A percentile compares a stretch with the other conserved stretches of the same genome.
Conservation (phyloP, 2,113 vertebrate genomes). For the Ramphastos sulfuratus region DNA sequence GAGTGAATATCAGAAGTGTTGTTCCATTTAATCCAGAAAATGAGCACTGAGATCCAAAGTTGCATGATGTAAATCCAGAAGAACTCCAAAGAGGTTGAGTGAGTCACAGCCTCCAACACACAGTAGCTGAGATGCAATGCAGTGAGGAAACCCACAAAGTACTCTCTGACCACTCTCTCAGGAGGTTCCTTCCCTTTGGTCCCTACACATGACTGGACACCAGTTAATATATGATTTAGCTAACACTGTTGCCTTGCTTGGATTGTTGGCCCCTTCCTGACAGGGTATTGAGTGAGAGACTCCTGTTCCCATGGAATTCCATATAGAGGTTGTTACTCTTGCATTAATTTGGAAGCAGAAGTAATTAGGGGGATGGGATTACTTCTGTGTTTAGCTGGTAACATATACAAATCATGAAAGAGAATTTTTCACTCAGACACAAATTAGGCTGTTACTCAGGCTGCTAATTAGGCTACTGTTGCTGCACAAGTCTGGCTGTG, state of each 20-base stretch:
- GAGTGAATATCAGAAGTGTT: background rate
- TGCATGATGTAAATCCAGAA: slow-evolving; percentile 13
- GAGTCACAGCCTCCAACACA: background rate
- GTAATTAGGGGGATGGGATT: slow-evolving; percentile 1
- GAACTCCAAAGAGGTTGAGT: background rate
- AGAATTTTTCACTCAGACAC: background rate
- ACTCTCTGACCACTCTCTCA: background rate
- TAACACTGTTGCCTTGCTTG: background rate
- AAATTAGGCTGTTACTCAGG: slow-evolving; percentile 19
- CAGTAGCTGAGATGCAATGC: background rate
- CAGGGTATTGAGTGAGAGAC: background rate
- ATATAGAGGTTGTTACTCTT: slow-evolving; percentile 4
- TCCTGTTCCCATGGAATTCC: background rate
- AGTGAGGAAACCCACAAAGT: background rate
- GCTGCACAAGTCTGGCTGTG: background rate
- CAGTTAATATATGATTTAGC: background rate
- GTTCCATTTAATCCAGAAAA: slow-evolving; percentile 55
- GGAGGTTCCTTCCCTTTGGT: background rate
- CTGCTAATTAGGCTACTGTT: slow-evolving; percentile 45
- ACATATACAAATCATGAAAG: background rate
- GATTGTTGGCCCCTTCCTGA: background rate
- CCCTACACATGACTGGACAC: background rate
- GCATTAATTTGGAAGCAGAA: slow-evolving; percentile 34
- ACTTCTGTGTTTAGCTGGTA: background rate
- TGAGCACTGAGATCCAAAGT: background rate